Evolutionary conservation across 2,888 invertebrate genomes (phyloP), one percentile per base, ranked within the genome.

Genomic region (Odontocerum albicorne): DNA sequence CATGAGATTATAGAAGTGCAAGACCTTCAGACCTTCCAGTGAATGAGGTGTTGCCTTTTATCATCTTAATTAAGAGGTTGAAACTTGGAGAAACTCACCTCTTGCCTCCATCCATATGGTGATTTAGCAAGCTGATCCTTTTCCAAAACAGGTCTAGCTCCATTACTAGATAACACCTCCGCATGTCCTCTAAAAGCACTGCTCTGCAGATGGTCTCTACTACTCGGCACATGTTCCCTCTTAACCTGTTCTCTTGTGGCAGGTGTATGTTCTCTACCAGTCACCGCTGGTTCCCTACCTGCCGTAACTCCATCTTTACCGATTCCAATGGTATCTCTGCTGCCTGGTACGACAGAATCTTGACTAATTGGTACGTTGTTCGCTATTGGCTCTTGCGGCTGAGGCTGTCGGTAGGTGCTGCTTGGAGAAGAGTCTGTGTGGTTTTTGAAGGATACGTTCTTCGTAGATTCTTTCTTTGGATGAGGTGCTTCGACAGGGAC

Each of bases 361-460:
- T 35, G 7, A 3, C 3, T 3, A n/a, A n/a, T n/a, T n/a, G n/a
- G n/a, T n/a, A n/a, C n/a, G 31, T 27, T 21, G 6, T 19, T 19
- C 8, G 50, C 4, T 15, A 16, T 40, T 21, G n/a, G 17, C 7
- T 38, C 27, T 12, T 10, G 21, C 13, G 40, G 32, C 10, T 7
- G 21, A 8, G 45, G 10, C 12, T 40, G 52, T 31, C 40, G 49
- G 19, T 50, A 40, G 16, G 51, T 55, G 20, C 38, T 54, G 17
- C 22, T 44, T n/a, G 59, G 76, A 19, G 77, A 76, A 64, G 75
- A 75, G 65, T 77, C 78, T 55, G 77, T 64, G 55, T 78, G 77
- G 57, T 78, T 78, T 62, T 78, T 78, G 64, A 78, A 78, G 0
- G 78, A 78, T 0, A 78, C 78, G 39, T 77, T 77, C 63, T 78